These are phyloP conservation scores for Ostrea denselamellosa DNA, from an alignment of 1,140 invertebrate genomes.

Conservation along the genomic window DNA sequence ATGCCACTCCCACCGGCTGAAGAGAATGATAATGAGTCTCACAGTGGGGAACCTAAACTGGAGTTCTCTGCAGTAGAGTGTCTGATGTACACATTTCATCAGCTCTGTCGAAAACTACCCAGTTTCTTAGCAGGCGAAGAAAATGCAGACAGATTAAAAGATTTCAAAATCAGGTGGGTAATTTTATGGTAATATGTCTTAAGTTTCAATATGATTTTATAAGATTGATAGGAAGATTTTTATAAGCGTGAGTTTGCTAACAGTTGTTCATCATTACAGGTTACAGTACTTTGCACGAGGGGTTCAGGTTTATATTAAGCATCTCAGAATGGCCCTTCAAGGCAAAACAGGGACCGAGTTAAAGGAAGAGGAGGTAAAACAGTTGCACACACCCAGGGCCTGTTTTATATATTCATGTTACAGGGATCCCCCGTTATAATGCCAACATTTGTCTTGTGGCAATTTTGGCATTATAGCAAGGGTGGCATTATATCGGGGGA, in stretches of 20 bases:
- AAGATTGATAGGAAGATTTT: neutral
- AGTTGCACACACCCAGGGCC: no score
- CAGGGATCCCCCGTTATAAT: no score
- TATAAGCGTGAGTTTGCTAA: neutral
- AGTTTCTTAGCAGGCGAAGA: slow-evolving; percentile 86
- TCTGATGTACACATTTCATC: slow-evolving; percentile 93
- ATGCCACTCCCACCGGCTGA: slow-evolving; percentile 88
- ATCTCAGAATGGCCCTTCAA: slow-evolving; percentile 91
- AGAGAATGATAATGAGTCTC: slow-evolving; percentile 80
- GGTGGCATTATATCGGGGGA: no score
- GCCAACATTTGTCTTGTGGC: no score
- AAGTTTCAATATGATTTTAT: neutral
- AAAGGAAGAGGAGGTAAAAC: slow-evolving; percentile 79
- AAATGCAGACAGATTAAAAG: slow-evolving; percentile 90
- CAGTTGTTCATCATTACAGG: slow-evolving; percentile 74
- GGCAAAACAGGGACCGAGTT: slow-evolving; percentile 84
- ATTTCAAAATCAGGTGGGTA: slow-evolving; percentile 88
- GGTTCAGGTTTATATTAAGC: slow-evolving; percentile 95
- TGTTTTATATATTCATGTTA: no score
- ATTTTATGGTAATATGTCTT: no score
- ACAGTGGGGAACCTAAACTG: slow-evolving; percentile 84
- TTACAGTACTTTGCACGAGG: slow-evolving; percentile 95
- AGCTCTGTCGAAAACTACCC: slow-evolving; percentile 89
- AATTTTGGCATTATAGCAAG: no score
- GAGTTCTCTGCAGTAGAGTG: slow-evolving; percentile 97